Evolutionary conservation across 1,140 invertebrate genomes (phyloP), one percentile per base, ranked within the genome.

Genomic region (Mya arenaria): DNA sequence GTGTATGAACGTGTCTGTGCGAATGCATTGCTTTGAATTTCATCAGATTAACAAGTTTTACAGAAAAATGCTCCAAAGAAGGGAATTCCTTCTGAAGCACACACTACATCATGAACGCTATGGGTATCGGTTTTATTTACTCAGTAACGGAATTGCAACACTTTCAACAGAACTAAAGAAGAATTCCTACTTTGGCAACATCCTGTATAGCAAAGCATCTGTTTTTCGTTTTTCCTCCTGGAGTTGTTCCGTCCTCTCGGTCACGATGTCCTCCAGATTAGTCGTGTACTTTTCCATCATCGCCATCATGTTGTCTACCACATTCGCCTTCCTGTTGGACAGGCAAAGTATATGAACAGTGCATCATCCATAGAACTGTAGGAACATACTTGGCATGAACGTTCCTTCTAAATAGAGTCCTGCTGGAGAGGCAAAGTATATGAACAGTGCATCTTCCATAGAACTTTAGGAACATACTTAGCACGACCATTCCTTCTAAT

Each of bases 281-380:
- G 97, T 97, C 15, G 97, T 97, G 92, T 98, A 98, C 90, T 97
- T 97, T 91, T 98, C 97, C 84, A 98, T 93, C 97, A 98, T 97
- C 94, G 97, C 96, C 90, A 98, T 97, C 97, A 98, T 98, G 25
- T 97, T 97, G 91, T 98, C 97, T 28, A 98, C 96, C 88, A 98
- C 97, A 92, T 97, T 98, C 0, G 97, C 96, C 93, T 97, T 98
- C 81, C 97, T 96, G 68, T 13, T 55, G 10, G 62, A 80, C 69
- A 44, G 83, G n/a, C n/a, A n/a, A n/a, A n/a, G n/a, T n/a, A n/a
- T n/a, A n/a, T n/a, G n/a, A n/a, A n/a, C n/a, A n/a, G n/a, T n/a
- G n/a, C n/a, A n/a, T n/a, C n/a, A n/a, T n/a, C n/a, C n/a, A n/a
- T n/a, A n/a, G n/a, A n/a, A n/a, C n/a, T n/a, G n/a, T n/a, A n/a